Conservation (phyloP, 2,888 invertebrate genomes). For the Arrhopalites spinosus region DNA sequence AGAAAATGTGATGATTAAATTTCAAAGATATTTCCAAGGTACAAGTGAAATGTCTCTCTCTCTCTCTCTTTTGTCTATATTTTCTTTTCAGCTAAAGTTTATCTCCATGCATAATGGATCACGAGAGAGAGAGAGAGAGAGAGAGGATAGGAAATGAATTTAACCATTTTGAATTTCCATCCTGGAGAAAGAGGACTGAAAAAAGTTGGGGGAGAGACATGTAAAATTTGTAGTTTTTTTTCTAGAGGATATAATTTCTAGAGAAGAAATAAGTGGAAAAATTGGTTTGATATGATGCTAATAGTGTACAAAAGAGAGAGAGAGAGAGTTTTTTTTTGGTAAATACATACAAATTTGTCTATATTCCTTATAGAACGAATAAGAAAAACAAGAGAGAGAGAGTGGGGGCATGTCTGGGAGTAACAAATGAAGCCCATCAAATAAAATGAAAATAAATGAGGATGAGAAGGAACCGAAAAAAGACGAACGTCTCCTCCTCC, state of each 20-base stretch:
- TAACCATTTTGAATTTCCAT: conserved; percentile 3
- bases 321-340: not conserved
- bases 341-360: no score
- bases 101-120: not conserved
- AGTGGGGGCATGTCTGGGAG: not conserved
- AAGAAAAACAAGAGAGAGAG: conserved; percentile 1
- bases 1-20: conserved; percentile 25
- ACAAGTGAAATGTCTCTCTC: not conserved
- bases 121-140: not conserved
- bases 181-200: not conserved
- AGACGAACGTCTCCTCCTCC: not conserved
- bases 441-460: conserved; percentile 33
- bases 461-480: conserved; percentile 4
- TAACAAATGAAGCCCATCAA: conserved; percentile 31
- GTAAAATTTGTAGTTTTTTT: no score
- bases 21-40: conserved; percentile 17
- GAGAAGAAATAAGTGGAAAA: no score
- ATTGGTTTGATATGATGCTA: no score
- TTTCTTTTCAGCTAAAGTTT: no score
- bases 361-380: no score
- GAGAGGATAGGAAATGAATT: conserved; percentile 1
- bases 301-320: not conserved
- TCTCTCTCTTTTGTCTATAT: not conserved
- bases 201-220: no score
- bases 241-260: not conserved